These are phyloP conservation scores for Aphyosemion australe DNA, from an alignment of 2,113 vertebrate species.

Conservation along the genomic window DNA sequence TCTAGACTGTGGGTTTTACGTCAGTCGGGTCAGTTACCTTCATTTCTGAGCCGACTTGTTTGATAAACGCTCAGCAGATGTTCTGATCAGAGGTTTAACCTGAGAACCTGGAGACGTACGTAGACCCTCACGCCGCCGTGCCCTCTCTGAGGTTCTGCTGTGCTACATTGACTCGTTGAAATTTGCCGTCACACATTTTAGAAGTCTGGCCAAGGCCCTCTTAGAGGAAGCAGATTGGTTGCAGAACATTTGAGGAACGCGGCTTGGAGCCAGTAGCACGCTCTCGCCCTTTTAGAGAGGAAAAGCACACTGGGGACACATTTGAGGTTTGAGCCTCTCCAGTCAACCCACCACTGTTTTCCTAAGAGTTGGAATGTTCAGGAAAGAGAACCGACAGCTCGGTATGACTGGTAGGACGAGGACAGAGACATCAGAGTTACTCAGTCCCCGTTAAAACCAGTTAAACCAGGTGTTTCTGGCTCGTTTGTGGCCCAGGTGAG, in stretches of 20 bases:
- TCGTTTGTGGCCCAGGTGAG: no score
- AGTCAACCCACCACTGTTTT: slow-evolving; percentile 11
- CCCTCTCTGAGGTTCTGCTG: not conserved
- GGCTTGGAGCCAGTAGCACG: slow-evolving; percentile 16
- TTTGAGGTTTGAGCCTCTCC: slow-evolving; percentile 18
- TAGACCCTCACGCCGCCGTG: not conserved
- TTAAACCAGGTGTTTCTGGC: no score
- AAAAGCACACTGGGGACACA: slow-evolving; percentile 26
- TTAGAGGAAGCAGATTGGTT: slow-evolving; percentile 22
- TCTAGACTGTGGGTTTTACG: no score
- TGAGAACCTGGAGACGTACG: not conserved
- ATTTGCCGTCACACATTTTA: slow-evolving; percentile 1
- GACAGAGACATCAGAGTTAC: not conserved
- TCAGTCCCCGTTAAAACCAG: no score
- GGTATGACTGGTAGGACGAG: not conserved
- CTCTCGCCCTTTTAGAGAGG: slow-evolving; percentile 26
- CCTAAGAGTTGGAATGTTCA: slow-evolving; percentile 21
- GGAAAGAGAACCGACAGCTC: not conserved
- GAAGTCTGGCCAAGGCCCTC: slow-evolving; percentile 2
- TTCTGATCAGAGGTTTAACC: no score
- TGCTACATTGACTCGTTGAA: not conserved
- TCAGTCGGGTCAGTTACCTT: no score
- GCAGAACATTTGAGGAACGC: slow-evolving; percentile 16
- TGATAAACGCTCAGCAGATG: no score
- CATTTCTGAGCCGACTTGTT: no score